These are phyloP conservation scores for Drosophila pectinifera DNA, from an alignment of 1,140 invertebrate genomes.

Conservation along the genomic window DNA sequence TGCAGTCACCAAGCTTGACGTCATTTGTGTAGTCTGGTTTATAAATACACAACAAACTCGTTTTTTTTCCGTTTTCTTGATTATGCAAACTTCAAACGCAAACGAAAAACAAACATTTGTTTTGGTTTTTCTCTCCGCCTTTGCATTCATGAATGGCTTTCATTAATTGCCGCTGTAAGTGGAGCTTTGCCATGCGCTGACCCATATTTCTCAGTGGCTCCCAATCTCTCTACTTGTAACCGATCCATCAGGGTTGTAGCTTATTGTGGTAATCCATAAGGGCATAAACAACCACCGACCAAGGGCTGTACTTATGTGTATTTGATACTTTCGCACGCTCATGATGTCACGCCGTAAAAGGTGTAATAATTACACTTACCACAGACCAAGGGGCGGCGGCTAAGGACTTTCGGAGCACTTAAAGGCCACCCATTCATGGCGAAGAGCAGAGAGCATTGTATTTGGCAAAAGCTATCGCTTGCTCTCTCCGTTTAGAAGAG, in stretches of 20 bases:
- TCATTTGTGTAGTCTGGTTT: slow-evolving; percentile 51
- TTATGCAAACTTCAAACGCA: slow-evolving; percentile 61
- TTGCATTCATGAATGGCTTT: slow-evolving; percentile 73
- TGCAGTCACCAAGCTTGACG: slow-evolving; percentile 71
- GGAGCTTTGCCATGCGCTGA: slow-evolving; percentile 67
- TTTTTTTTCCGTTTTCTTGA: slow-evolving; percentile 29
- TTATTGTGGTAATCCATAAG: slow-evolving; percentile 25
- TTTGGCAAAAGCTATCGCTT: neutral
- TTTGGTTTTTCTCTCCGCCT: slow-evolving; percentile 43
- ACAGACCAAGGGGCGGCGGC: slow-evolving; percentile 31
- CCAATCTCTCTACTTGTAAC: slow-evolving; percentile 32
- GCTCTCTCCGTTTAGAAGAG: neutral
- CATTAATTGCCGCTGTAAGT: slow-evolving; percentile 62
- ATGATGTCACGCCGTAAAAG: slow-evolving; percentile 64
- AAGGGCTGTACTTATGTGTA: slow-evolving; percentile 36
- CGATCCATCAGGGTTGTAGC: slow-evolving; percentile 28
- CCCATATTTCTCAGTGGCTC: slow-evolving; percentile 50
- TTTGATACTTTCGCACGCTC: slow-evolving; percentile 71
- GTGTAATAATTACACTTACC: slow-evolving; percentile 43
- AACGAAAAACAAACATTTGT: slow-evolving; percentile 55
- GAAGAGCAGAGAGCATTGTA: neutral
- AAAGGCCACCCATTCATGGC: slow-evolving; percentile 49
- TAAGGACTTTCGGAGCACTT: slow-evolving; percentile 29
- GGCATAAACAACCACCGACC: slow-evolving; percentile 41
- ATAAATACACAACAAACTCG: slow-evolving; percentile 57